Evolutionary conservation across 92 coral and sea anemone species (phyloP).

Genomic region (Porites divaricata): DNA sequence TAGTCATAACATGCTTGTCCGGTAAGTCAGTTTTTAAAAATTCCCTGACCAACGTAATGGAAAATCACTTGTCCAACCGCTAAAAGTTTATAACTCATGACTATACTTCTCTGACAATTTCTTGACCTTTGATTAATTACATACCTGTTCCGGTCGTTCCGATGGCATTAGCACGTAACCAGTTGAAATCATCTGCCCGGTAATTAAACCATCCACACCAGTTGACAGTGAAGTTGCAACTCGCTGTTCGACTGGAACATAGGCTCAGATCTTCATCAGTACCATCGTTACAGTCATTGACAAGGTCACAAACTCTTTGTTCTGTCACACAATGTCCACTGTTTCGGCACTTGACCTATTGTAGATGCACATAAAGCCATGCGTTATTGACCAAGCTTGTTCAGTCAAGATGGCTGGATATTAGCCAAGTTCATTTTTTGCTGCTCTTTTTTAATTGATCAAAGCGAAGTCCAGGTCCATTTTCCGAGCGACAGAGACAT

Average conservation of each 20-base stretch:
- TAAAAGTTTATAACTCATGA: too few relatives aligned
- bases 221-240: constrained; percentile 84
- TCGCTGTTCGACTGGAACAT: constrained; percentile 68
- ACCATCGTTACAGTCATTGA: constrained; percentile 85
- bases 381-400: not conserved
- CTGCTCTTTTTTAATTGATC: too few relatives aligned
- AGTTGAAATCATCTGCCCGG: constrained; percentile 66
- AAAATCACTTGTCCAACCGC: too few relatives aligned
- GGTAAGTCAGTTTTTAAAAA: too few relatives aligned
- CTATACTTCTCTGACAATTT: not conserved
- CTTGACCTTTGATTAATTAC: not conserved
- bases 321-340: constrained; percentile 73
- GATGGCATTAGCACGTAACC: constrained; percentile 67
- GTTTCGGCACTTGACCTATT: constrained; percentile 61
- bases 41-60: too few relatives aligned
- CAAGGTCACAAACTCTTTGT: constrained; percentile 88
- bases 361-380: not conserved
- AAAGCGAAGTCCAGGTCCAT: too few relatives aligned
- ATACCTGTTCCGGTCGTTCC: constrained; percentile 81
- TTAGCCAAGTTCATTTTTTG: too few relatives aligned
- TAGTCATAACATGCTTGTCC: too few relatives aligned
- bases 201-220: constrained; percentile 76
- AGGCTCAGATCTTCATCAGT: constrained; percentile 75
- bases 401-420: too few relatives aligned
- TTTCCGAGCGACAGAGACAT: too few relatives aligned